Evolutionary conservation across 2,888 invertebrate species (phyloP), one percentile per base, ranked within the genome.

Genomic region (Drosophila recens): DNA sequence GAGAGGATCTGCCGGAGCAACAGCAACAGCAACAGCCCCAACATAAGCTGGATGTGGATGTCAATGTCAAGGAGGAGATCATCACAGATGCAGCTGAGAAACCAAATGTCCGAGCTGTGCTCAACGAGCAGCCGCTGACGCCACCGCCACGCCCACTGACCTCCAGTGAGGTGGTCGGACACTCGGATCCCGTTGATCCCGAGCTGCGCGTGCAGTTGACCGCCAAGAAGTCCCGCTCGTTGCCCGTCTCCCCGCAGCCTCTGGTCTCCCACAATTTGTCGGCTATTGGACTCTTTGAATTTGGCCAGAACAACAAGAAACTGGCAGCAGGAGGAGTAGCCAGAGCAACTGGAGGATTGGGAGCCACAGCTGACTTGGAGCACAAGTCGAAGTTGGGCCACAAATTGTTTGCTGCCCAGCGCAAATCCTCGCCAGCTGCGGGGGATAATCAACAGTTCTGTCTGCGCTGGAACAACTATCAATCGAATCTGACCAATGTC

Each of bases 381-480:
- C 67, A 59, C 8, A 79, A 79, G 59, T 67, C 63, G 17, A 72
- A 75, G 53, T 49, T 62, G 8, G 46, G 58, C 38, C 54, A 56
- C 43, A 75, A 70, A 45, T 17, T 52, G 36, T 15, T 36, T 6
- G 46, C n/a, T 20, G 49, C n/a, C n/a, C 63, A 56, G 40, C 51
- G 71, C 9, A 61, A 66, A 30, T 33, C 61, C 0, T 42, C 49
- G 10, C 56, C 69, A 2, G 36, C n/a, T 27, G 72, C 66, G 48
- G 82, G 59, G n/a, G 78, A 82, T 10, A 88, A 87, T 42, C 97
- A 97, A 94, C 97, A 97, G 93, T 97, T 97, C 93, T 97, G 97
- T 93, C 94, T 97, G 90, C 95, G 97, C 74, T 98, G 98, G 98
- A 97, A 97, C 94, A 97, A 98, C 93, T 97, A 97, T 93, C 97